Evolutionary conservation across 2,888 invertebrate genomes (phyloP), one percentile per base, ranked within the genome.

Genomic region (Caenorhabditis zanzibari): DNA sequence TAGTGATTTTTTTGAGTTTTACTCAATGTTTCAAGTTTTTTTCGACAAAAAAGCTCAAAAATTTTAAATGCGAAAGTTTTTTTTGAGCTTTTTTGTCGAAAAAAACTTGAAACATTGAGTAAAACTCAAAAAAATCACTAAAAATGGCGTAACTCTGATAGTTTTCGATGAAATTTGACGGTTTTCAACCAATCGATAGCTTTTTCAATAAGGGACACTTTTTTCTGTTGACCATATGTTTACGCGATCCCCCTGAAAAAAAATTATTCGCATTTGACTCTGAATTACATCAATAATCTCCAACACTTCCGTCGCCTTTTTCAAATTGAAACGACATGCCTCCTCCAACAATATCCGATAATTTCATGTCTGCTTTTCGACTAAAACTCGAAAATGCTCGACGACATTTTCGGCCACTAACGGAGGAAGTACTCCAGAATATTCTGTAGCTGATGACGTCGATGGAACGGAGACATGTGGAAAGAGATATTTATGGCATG

Each of bases 301-400:
- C 38, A 81, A 16, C 0, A 41, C 82, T 2, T 68, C 63, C 32
- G 68, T 71, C 24, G 81, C 79, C 1, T 14, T 41, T n/a, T 54
- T 44, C 61, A 83, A 54, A 49, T 81, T 73, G 52, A 72, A 74
- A 19, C 38, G 54, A 32, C 69, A 72, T 24, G 84, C 85, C 24
- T 75, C 32, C 19, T 87, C 84, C 14, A 88, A 74, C 10, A 88
- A 59, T 38, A 73, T 35, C 10, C 61, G 38, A 52, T 88, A 88
- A 0, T 81, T 58, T 16, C 47, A 38, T 0, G 82, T 80, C 56
- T 87, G 87, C 44, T 79, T 58, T 26, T 85, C 61, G 10, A 83
- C 84, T 1, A 88, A 64, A 32, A 64, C 38, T 71, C 77, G 61
- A 59, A 86, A 87, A 44, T 87, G 87, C n/a, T 87, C 86, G 4